A percentile compares a stretch with the other conserved stretches of the same genome.
These are phyloP conservation scores for Excalfactoria chinensis DNA, from an alignment of 2,113 vertebrate genomes.

Conservation along the genomic window DNA sequence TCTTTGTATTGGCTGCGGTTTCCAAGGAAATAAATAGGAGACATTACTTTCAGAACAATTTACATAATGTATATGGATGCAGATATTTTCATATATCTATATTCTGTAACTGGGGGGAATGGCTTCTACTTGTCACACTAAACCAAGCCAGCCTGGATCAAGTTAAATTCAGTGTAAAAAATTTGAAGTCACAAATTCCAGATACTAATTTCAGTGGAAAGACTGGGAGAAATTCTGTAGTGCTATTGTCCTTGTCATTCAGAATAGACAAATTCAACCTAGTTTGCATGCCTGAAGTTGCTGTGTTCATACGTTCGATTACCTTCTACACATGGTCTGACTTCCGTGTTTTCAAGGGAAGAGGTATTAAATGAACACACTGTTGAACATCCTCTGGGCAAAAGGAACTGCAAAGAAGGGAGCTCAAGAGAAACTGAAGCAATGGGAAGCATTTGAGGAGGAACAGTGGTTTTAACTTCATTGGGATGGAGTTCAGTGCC, in stretches of 20 bases:
- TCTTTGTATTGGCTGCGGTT: too few species aligned
- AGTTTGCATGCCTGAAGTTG: background rate
- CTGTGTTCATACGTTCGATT: background rate
- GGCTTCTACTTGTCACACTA: background rate
- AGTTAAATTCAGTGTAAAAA: background rate
- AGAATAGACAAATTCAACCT: background rate
- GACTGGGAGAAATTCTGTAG: background rate
- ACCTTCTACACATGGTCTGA: background rate
- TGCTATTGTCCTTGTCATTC: background rate
- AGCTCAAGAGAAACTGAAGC: background rate
- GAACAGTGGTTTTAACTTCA: background rate
- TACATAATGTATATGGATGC: background rate
- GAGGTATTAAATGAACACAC: background rate
- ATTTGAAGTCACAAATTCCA: background rate
- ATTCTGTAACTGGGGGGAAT: background rate
- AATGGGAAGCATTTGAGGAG: background rate
- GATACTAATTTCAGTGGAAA: background rate
- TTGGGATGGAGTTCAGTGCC: background rate
- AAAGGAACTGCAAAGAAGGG: background rate
- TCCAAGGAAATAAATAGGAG: too few species aligned
- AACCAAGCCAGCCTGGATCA: background rate
- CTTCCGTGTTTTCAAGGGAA: background rate
- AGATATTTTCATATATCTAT: background rate
- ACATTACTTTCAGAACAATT: too few species aligned
- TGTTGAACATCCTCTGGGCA: background rate